A percentile compares a stretch with the other conserved stretches of the same genome.
phyloP scores from a whole-genome alignment of 2,797 vertebrate species.

The Ctenosaura bakeri region DNA sequence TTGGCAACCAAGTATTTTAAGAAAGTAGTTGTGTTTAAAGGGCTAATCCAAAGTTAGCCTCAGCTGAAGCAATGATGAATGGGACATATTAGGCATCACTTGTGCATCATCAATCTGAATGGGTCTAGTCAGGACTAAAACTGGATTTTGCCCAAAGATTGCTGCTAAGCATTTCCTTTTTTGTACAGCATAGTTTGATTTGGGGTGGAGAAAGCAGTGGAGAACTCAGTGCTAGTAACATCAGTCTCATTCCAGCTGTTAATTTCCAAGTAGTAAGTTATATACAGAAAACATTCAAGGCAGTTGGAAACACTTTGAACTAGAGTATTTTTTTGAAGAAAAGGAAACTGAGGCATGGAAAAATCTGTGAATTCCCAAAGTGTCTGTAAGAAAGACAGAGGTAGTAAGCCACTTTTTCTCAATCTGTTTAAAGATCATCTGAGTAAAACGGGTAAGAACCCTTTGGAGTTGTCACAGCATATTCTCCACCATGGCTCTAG shows the following conservation, averaged over 20 bases:
- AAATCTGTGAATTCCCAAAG: not conserved
- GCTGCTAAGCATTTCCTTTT: not conserved
- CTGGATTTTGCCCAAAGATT: too few relatives aligned
- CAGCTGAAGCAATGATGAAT: too few relatives aligned
- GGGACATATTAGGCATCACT: too few relatives aligned
- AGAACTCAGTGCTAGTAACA: too few relatives aligned
- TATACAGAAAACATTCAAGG: not conserved
- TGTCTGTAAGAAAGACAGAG: too few relatives aligned
- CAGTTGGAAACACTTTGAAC: not conserved
- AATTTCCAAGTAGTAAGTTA: not conserved
- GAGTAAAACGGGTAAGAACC: not conserved
- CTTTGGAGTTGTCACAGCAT: not conserved
- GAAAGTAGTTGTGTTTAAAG: not conserved
- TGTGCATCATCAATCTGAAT: too few relatives aligned
- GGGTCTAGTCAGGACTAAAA: too few relatives aligned
- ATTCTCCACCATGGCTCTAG: not conserved
- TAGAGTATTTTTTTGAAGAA: not conserved
- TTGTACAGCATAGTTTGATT: not conserved
- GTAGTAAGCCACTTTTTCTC: not conserved
- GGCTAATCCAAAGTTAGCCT: too few relatives aligned
- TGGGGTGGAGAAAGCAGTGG: not conserved
- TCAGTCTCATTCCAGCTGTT: not conserved
- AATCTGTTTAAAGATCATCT: not conserved
- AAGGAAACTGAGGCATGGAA: not conserved
- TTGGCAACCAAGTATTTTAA: not conserved